phyloP scores from a whole-genome alignment of 2,888 invertebrate species.

The Noctuana brunneofusca region DNA sequence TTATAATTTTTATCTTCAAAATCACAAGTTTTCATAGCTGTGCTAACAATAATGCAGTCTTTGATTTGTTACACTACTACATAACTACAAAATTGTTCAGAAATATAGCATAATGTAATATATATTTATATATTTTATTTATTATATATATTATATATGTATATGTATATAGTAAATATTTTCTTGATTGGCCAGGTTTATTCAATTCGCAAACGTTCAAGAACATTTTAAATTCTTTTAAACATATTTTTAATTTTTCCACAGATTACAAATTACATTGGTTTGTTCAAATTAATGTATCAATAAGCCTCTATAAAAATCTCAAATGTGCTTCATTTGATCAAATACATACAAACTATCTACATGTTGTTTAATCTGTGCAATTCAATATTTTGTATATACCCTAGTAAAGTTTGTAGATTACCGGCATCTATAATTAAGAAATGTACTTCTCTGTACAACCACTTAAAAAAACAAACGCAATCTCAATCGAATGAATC shows the following conservation, averaged over 20 bases:
- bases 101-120: slow-evolving; percentile 1
- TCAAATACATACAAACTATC: slow-evolving; percentile 11
- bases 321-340: slow-evolving; percentile 17
- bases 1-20: neutral
- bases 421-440: neutral
- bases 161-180: too few relatives aligned
- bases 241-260: too few relatives aligned
- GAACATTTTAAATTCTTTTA: neutral
- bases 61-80: slow-evolving; percentile 24
- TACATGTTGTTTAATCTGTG: slow-evolving; percentile 10
- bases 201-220: neutral
- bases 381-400: neutral
- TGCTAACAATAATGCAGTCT: slow-evolving; percentile 26
- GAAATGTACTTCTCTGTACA: slow-evolving; percentile 32
- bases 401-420: neutral
- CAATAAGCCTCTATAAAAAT: slow-evolving; percentile 26
- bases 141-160: neutral
- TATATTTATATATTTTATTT: neutral
- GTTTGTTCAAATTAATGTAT: slow-evolving; percentile 18
- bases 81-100: slow-evolving; percentile 22
- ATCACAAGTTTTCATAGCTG: slow-evolving; percentile 1
- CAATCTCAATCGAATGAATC: slow-evolving; percentile 21
- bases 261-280: slow-evolving; percentile 5
- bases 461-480: slow-evolving; percentile 18
- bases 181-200: slow-evolving; percentile 10